Conservation (phyloP, 1,140 invertebrate species). For the Microplitis mediator region DNA sequence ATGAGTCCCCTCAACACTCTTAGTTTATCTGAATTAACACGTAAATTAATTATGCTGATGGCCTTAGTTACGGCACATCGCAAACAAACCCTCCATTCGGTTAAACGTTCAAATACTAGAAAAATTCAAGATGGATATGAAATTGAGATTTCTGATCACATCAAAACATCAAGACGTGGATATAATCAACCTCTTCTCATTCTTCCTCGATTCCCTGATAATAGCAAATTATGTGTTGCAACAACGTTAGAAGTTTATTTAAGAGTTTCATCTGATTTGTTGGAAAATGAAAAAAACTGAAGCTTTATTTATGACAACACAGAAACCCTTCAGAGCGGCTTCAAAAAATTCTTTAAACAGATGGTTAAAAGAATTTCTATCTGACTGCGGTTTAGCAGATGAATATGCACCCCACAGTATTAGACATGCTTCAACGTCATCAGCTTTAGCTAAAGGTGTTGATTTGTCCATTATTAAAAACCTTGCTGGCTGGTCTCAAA, state of each 20-base stretch:
- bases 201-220: too few relatives aligned
- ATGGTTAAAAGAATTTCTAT: background rate
- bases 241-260: background rate
- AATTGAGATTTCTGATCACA: too few relatives aligned
- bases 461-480: background rate
- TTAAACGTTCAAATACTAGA: too few relatives aligned
- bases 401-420: slow-evolving; percentile 1
- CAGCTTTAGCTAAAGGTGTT: background rate
- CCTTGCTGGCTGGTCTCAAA: background rate
- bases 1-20: too few relatives aligned
- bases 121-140: too few relatives aligned
- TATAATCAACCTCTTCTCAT: too few relatives aligned
- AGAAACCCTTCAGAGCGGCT: background rate
- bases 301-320: background rate
- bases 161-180: too few relatives aligned
- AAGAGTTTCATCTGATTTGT: too few relatives aligned
- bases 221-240: background rate
- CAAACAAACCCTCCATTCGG: too few relatives aligned
- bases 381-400: background rate
- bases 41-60: too few relatives aligned
- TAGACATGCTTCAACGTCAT: slow-evolving; percentile 6
- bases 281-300: background rate
- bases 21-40: too few relatives aligned
- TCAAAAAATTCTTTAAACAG: background rate
- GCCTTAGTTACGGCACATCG: too few relatives aligned